phyloP scores from a whole-genome alignment of 1,140 invertebrate species.

The Drosophila seguyi region DNA sequence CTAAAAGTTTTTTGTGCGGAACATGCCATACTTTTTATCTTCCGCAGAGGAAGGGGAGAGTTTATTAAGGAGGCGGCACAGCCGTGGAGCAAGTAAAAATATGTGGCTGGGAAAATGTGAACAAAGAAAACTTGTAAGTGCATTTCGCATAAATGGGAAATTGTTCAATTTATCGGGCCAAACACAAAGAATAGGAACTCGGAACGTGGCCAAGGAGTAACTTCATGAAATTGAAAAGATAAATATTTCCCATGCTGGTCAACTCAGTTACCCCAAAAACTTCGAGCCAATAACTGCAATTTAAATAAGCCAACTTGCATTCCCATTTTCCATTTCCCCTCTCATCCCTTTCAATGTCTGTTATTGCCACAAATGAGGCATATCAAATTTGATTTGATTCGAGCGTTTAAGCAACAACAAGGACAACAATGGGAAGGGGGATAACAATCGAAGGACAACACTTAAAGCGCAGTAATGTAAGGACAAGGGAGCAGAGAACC shows the following conservation, averaged over 20 bases:
- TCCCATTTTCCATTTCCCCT: not conserved
- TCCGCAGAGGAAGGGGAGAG: constrained; percentile 23
- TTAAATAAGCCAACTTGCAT: constrained; percentile 27
- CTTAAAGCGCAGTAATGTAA: constrained; percentile 49
- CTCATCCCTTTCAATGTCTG: not conserved
- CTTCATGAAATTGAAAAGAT: constrained; percentile 66
- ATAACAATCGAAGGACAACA: constrained; percentile 47
- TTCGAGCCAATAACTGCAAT: constrained; percentile 17
- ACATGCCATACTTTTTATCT: constrained; percentile 69
- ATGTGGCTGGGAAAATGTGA: constrained; percentile 3
- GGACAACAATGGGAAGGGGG: constrained; percentile 14
- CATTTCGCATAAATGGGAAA: constrained; percentile 75
- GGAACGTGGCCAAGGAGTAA: constrained; percentile 41
- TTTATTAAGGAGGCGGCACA: constrained; percentile 62
- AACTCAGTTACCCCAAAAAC: constrained; percentile 34
- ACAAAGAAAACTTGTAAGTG: constrained; percentile 64
- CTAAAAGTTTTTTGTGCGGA: constrained; percentile 48
- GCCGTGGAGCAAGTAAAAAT: constrained; percentile 6
- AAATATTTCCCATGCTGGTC: constrained; percentile 64
- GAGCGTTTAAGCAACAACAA: constrained; percentile 46
- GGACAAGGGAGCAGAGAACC: not conserved
- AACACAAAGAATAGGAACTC: constrained; percentile 43
- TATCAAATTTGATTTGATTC: constrained; percentile 67
- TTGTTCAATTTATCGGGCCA: constrained; percentile 71
- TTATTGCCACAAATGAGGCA: constrained; percentile 68